Base-by-base conservation (phyloP, 2,888 invertebrate species). In the Cryptocheilus praepositus region DNA sequence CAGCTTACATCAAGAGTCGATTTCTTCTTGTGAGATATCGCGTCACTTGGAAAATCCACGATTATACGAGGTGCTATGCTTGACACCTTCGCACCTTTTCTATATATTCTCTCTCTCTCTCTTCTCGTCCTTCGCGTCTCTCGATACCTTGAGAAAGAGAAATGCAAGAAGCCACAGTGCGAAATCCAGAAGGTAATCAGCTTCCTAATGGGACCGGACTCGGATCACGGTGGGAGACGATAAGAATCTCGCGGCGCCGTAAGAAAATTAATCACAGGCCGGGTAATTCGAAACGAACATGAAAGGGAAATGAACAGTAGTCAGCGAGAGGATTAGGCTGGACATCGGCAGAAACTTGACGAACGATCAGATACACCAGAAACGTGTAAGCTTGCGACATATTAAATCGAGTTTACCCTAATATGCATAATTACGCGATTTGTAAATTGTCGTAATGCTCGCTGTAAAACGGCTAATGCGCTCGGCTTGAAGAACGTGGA, bases 131-230 rank as follows among this genome's bases (percentile, higher is more conserved):
- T n/a, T 16, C 49, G 16, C 49, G 49, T 19, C 49, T 49, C 19
- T 16, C 19, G 7, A 13, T 21, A 22, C 52, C 45, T 61, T 43
- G 44, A n/a, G 16, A 22, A 2, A 11, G 25, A 22, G 22, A n/a
- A 16, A 22, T 18, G 53, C 61, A 61, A 53, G 53, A 43, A 61
- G 22, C 25, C 15, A 44, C 45, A 21, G 53, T 54, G 44, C 53
- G 61, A 61, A 61, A 61, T 61, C 53, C 44, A 25, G 53, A 54
- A 45, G 44, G 44, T 43, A 61, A 61, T 61, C 16, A 44, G 45
- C 54, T 18, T 36, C 44, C 43, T 25, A 44, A 53, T 52, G 36
- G 43, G 45, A 43, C 16, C 5, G 18, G n/a, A 2, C n/a, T 43
- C 45, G 53, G 16, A 53, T 53, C 22, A 11, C 36, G 36, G 36